Percentiles rank a stretch among this genome's conserved stretches.
These are phyloP conservation scores for Chamaetylas fuelleborni DNA, from an alignment of 2,113 vertebrate species.

Conservation along the genomic window DNA sequence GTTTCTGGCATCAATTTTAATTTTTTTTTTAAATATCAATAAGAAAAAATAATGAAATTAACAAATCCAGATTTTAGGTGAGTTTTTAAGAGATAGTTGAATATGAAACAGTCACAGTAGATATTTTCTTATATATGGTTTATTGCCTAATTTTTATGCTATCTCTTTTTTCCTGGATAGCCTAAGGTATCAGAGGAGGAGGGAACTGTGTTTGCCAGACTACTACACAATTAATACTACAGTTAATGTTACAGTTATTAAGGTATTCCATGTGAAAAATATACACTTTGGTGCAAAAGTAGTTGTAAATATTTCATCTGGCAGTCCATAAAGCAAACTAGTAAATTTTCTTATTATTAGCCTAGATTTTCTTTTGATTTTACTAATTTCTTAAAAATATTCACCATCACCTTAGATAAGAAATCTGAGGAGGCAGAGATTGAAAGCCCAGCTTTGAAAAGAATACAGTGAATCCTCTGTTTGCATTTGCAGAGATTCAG, in stretches of 20 bases:
- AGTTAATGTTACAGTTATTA: not conserved
- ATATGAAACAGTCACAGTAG: not conserved
- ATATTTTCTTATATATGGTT: not conserved
- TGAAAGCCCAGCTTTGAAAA: not conserved
- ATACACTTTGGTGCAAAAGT: not conserved
- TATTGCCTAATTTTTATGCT: not conserved
- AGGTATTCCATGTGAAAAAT: not conserved
- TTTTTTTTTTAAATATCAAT: not conserved
- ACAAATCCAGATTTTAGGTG: not conserved
- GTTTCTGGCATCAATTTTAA: not conserved
- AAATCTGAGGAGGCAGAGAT: not conserved
- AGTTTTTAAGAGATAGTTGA: not conserved
- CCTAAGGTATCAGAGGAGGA: not conserved
- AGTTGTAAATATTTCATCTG: not conserved
- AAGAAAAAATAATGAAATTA: not conserved
- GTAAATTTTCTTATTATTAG: not conserved
- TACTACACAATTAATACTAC: not conserved
- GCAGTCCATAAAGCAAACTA: not conserved
- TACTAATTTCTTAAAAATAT: not conserved
- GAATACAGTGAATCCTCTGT: not conserved
- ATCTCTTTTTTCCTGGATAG: not conserved
- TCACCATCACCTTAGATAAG: not conserved
- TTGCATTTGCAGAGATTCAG: not conserved
- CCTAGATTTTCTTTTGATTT: not conserved
- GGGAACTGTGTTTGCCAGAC: not conserved